Percentiles rank a stretch among this genome's conserved stretches.
Conservation (phyloP, 2,888 invertebrate species). For the Cheilosia pagana region DNA sequence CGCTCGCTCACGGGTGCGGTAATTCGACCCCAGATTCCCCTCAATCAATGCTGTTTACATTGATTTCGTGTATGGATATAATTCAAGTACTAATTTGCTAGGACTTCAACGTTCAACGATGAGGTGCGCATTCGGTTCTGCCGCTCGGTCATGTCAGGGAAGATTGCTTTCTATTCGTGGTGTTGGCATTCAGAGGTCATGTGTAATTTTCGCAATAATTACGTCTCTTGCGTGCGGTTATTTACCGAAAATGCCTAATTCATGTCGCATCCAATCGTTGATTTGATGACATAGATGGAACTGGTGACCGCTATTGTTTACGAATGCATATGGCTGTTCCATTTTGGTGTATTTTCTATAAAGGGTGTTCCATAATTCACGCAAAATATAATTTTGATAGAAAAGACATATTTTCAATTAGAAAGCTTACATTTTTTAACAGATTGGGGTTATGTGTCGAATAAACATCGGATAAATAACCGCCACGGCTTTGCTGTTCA, state of each 20-base stretch:
- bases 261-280: constrained; percentile 57
- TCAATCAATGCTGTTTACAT: constrained; percentile 44
- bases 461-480: too few relatives aligned
- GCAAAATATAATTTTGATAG: too few relatives aligned
- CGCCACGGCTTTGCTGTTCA: too few relatives aligned
- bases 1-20: too few relatives aligned
- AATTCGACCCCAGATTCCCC: constrained; percentile 13
- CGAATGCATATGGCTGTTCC: constrained; percentile 21
- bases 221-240: constrained; percentile 47
- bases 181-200: constrained; percentile 37
- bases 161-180: constrained; percentile 10
- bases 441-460: too few relatives aligned
- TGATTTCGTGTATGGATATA: constrained; percentile 56
- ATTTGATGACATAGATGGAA: constrained; percentile 33
- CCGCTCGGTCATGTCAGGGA: background rate
- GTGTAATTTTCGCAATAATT: constrained; percentile 64
- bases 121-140: background rate
- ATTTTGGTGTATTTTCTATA: constrained; percentile 35
- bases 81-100: constrained; percentile 41
- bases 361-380: too few relatives aligned
- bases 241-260: constrained; percentile 60
- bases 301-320: constrained; percentile 32
- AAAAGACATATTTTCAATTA: too few relatives aligned
- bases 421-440: too few relatives aligned
- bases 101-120: background rate